Conservation (phyloP, 2,888 invertebrate species). For the Cerastis rubricosa region DNA sequence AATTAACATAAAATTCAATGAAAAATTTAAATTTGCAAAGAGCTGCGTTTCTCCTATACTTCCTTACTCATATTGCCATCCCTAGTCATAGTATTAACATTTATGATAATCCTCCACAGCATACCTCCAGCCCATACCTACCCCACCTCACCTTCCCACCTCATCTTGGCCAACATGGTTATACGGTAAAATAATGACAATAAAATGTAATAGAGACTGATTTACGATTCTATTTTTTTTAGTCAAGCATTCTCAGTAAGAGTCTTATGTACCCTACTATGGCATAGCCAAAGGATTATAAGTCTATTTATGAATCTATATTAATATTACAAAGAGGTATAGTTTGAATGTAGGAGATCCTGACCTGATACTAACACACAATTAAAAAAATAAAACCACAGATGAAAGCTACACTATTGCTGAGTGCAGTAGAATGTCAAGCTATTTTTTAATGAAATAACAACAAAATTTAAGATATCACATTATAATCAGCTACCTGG, state of each 20-base stretch:
- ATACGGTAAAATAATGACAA: background rate
- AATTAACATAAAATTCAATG: background rate
- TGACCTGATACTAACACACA: background rate
- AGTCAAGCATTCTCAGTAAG: background rate
- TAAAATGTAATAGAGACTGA: background rate
- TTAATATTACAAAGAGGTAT: background rate
- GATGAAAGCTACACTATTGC: background rate
- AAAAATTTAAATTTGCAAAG: background rate
- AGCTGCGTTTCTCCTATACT: too few relatives aligned
- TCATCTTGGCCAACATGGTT: background rate
- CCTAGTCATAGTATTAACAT: too few relatives aligned
- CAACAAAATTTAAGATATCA: background rate
- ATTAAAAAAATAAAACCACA: background rate
- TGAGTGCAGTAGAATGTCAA: background rate
- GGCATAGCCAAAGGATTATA: background rate
- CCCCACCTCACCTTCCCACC: too few relatives aligned
- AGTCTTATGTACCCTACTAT: background rate
- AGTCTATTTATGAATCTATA: background rate
- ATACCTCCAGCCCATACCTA: background rate
- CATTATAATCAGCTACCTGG: constrained; percentile 17
- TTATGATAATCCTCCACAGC: too few relatives aligned
- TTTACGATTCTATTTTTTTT: background rate
- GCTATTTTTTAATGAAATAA: background rate
- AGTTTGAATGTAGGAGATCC: background rate
- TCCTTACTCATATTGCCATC: background rate